These are phyloP conservation scores for Apoda limacodes DNA, from an alignment of 2,888 invertebrate species.

Conservation along the genomic window DNA sequence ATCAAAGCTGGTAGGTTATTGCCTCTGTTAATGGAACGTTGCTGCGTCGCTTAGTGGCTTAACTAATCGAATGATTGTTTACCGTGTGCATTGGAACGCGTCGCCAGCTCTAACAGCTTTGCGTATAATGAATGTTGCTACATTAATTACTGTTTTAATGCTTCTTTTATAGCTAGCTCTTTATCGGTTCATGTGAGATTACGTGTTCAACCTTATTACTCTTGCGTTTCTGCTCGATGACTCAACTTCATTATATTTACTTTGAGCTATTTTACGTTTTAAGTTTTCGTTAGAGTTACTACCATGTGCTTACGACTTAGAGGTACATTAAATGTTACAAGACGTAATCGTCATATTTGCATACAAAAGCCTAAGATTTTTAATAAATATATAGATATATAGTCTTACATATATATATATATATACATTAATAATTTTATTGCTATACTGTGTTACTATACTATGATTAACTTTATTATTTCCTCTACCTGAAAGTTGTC, in stretches of 20 bases:
- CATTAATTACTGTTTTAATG: constrained; percentile 62
- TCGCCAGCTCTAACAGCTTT: constrained; percentile 38
- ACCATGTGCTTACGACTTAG: too few species aligned
- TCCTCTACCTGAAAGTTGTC: too few species aligned
- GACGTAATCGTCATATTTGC: too few species aligned
- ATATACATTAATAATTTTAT: too few species aligned
- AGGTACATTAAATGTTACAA: too few species aligned
- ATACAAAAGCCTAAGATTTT: too few species aligned
- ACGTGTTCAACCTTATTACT: constrained; percentile 47
- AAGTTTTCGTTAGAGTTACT: too few species aligned
- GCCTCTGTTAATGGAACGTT: constrained; percentile 31
- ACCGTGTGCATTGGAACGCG: constrained; percentile 35
- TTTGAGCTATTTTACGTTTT: too few species aligned
- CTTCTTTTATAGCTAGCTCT: constrained; percentile 48
- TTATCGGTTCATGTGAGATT: constrained; percentile 55
- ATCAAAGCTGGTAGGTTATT: constrained; percentile 35
- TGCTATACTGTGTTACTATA: too few species aligned
- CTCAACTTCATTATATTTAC: constrained; percentile 30
- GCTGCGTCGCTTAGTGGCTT: constrained; percentile 37
- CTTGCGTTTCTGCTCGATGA: constrained; percentile 42
- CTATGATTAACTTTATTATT: too few species aligned
- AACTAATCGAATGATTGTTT: constrained; percentile 60
- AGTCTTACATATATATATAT: too few species aligned
- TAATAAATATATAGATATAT: too few species aligned
- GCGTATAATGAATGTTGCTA: constrained; percentile 53